These are phyloP conservation scores for Watsonalla cultraria DNA, from an alignment of 2,888 invertebrate genomes.

Conservation along the genomic window DNA sequence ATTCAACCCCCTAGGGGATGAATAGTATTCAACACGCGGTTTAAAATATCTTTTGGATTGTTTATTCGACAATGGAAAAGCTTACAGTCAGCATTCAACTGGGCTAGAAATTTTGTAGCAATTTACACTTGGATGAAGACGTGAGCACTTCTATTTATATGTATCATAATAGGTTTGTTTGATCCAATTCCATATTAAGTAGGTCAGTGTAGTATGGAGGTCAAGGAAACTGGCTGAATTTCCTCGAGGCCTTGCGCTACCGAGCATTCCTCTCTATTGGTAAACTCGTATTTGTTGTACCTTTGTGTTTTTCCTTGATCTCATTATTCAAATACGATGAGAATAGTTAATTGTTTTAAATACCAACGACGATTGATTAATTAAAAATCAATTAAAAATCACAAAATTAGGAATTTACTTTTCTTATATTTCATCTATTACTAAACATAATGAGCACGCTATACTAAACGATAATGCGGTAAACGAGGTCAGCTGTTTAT, in stretches of 20 bases:
- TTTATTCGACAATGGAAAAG: no score
- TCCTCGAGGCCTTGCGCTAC: neutral
- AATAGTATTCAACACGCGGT: no score
- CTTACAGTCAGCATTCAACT: neutral
- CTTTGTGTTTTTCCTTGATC: no score
- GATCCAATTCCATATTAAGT: neutral
- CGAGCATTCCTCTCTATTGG: neutral
- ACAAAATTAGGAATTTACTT: neutral
- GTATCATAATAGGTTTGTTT: neutral
- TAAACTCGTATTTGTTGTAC: neutral
- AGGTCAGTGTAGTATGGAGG: neutral
- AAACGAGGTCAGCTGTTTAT: conserved; percentile 75
- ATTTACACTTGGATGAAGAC: no score
- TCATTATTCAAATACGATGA: no score
- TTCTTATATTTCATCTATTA: conserved; percentile 38
- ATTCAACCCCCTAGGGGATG: no score
- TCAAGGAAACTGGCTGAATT: neutral
- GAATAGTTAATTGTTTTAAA: neutral
- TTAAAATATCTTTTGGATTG: no score
- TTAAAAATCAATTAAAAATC: neutral
- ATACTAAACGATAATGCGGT: conserved; percentile 68
- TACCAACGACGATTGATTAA: neutral
- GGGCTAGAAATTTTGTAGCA: no score
- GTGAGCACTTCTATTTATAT: neutral
- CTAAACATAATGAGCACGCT: conserved; percentile 61